A percentile compares a stretch with the other conserved stretches of the same genome.
Conservation (phyloP, 2,113 vertebrate species). For the Galeopterus variegatus region DNA sequence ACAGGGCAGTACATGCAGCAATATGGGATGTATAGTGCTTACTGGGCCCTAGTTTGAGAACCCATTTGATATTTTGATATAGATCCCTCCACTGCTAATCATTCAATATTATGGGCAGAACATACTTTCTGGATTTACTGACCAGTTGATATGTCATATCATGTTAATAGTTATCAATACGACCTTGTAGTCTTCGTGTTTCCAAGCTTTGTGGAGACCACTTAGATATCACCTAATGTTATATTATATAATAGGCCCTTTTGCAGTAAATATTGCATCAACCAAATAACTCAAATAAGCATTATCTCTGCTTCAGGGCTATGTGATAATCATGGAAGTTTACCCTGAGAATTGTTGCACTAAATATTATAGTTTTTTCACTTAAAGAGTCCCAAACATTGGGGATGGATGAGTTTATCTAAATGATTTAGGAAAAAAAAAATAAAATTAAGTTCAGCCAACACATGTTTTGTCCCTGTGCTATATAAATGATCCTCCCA, state of each 20-base stretch:
- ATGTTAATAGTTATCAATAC: background rate
- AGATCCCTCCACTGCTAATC: background rate
- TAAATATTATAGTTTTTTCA: background rate
- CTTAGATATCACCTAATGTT: background rate
- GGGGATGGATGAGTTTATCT: background rate
- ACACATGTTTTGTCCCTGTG: background rate
- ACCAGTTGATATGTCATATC: background rate
- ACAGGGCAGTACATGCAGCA: background rate
- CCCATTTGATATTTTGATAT: conserved; percentile 15
- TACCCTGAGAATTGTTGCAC: background rate
- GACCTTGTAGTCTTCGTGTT: background rate
- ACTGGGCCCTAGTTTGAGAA: background rate
- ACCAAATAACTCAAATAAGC: background rate
- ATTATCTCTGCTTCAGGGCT: background rate
- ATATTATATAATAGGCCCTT: background rate
- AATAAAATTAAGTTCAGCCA: background rate
- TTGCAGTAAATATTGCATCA: background rate
- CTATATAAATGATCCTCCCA: background rate
- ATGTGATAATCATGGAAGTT: background rate
- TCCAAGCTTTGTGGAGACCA: background rate
- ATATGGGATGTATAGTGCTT: background rate
- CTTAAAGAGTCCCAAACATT: background rate
- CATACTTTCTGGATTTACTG: background rate
- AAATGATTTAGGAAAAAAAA: background rate
- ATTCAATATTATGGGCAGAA: background rate